Evolutionary conservation across 2,888 invertebrate species (phyloP).

Genomic region (Calameuta idolon): DNA sequence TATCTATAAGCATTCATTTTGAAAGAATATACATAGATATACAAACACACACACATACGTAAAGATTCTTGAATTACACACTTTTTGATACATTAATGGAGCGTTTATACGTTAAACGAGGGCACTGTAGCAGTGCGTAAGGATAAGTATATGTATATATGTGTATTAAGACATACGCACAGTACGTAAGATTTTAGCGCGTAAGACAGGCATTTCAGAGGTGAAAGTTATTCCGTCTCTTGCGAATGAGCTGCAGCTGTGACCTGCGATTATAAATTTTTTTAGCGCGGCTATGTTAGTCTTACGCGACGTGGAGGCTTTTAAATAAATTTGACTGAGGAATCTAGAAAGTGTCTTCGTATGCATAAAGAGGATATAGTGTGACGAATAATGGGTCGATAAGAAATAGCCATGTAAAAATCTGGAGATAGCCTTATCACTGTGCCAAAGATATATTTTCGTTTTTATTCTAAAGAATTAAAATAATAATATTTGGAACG

Average conservation of each 20-base stretch:
- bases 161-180: neutral
- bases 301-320: neutral
- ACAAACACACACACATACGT: neutral
- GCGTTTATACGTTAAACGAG: neutral
- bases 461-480: too few relatives aligned
- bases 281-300: neutral
- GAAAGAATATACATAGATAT: neutral
- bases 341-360: neutral
- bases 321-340: neutral
- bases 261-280: conserved; percentile 36
- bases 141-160: neutral
- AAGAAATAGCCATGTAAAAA: neutral
- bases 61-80: neutral
- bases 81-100: neutral
- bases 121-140: neutral
- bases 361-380: neutral
- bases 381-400: too few relatives aligned
- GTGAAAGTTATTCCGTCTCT: conserved; percentile 47
- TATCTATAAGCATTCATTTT: neutral
- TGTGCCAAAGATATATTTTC: neutral
- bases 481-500: neutral
- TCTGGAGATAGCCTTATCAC: neutral
- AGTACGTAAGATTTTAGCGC: neutral
- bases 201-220: conserved; percentile 6
- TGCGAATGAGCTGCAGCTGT: conserved; percentile 31